Evolutionary conservation across 23 tunicate species (phyloP), one percentile per base, ranked within the genome.

Genomic region (Halocynthia aurantium): DNA sequence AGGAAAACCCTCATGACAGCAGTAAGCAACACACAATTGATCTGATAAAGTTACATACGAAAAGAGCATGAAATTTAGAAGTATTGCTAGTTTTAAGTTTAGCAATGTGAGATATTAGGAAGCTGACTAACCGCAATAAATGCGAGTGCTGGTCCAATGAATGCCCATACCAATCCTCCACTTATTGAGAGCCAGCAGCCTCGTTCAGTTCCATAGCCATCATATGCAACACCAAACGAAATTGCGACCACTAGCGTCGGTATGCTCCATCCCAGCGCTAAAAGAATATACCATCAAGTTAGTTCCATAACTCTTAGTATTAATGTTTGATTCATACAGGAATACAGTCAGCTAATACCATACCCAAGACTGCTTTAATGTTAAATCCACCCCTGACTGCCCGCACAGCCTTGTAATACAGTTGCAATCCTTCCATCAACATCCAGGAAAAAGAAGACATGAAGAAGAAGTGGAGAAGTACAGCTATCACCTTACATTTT

Each of bases 401-500:
- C 19, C 90, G 77, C 5, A 86, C 90, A 20, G 98, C 90, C 54
- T 92, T 91, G 57, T 75, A 85, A 67, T 92, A 92, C 22, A 92
- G 88, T 6, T 87, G 88, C 12, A 79, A 62, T 55, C 98, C 98
- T 79, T 92, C 98, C 98, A 92, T 92, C 78, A 92, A 66, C 98
- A 92, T 92, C 98, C 98, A 92, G 6, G 98, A 92, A 57, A 92
- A 86, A 5, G 92, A 78, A 7, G 89, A 68, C 88, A 86, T 92
- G 86, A 92, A 92, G 82, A 92, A 86, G 82, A 92, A 86, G 56
- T 92, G 98, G 17, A 92, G 79, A 13, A 86, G 77, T 52, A 92
- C 61, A 19, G 98, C 92, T 6, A 92, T 69, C 49, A 75, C 88
- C 73, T 92, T 85, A 67, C 98, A 92, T 18, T 57, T 60, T 5